Base-by-base conservation (phyloP, 2,797 vertebrate genomes). In the Hydrophis major region DNA sequence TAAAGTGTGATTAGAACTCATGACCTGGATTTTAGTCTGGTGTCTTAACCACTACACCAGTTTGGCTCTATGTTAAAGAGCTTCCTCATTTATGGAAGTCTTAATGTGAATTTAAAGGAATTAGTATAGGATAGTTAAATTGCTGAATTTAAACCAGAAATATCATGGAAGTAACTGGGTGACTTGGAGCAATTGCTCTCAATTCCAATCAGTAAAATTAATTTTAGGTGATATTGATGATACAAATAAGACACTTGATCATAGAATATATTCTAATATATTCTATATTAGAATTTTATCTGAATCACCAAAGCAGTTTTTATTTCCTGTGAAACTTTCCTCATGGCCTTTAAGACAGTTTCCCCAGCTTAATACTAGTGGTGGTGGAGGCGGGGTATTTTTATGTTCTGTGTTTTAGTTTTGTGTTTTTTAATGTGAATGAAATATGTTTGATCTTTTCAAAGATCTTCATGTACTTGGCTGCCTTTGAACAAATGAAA, bases 381-480 rank as follows among this genome's bases (percentile, higher is more conserved):
- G 86, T n/a, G 50, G 13, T 55, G 20, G 42, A 12, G 78, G 42
- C 1, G 50, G 50, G 86, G 1, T 20, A 86, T 37, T 47, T 86
- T 7, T 92, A 11, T 1, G 50, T 42, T 93, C 3, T 93, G n/a
- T 47, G 89, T 89, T 86, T 60, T 3, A 20, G 37, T 10, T 90
- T 86, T 61, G 42, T 16, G 7, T 50, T 61, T 69, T 61, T 25
- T 94, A n/a, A 37, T 53, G 90, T 53, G 42, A 89, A 13, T 92
- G 88, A 95, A 94, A 92, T 90, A 25, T 74, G 4, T 87, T 96
- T 96, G 94, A 47, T 91, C 56, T 69, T 60, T 87, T 59, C 56
- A 4, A 78, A 18, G 28, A 92, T 59, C 27, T 16, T 61, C 20
- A 2, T 88, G 83, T 92, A 87, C 25, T 57, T 4, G 0, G 60